Conservation (phyloP, 1,140 invertebrate genomes). For the Paraescarpia echinospica region DNA sequence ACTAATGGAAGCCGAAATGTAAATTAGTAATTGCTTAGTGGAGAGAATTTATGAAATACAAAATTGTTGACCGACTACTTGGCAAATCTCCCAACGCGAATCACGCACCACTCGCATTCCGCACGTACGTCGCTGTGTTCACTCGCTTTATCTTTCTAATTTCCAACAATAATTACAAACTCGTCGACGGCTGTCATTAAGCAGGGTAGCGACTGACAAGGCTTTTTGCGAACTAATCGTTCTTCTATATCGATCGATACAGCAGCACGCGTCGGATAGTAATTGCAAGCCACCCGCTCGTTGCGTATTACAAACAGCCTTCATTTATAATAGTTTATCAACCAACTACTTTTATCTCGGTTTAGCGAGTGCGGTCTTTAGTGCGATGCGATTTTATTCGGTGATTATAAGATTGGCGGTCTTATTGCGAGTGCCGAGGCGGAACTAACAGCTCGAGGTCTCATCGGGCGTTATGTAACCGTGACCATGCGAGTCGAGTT, state of each 20-base stretch:
- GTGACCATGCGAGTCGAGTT: background rate
- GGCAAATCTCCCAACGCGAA: background rate
- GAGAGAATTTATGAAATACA: background rate
- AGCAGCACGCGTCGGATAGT: background rate
- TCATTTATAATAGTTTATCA: background rate
- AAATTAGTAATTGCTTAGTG: background rate
- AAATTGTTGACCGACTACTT: background rate
- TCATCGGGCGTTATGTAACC: background rate
- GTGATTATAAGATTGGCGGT: background rate
- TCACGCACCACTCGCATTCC: background rate
- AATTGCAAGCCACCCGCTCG: background rate
- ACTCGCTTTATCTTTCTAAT: background rate
- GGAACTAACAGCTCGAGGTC: background rate
- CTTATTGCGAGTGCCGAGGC: background rate
- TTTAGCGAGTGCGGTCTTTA: background rate
- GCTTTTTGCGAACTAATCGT: background rate
- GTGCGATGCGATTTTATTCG: background rate
- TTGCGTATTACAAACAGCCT: background rate
- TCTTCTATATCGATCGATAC: background rate
- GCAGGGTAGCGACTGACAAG: background rate
- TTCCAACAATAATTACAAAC: background rate
- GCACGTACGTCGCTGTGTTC: background rate
- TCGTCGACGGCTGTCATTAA: background rate
- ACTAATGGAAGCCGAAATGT: background rate
- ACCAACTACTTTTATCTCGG: background rate